These are phyloP conservation scores for Actinia tenebrosa DNA, from an alignment of 64 coral and sea anemone species.

Conservation along the genomic window DNA sequence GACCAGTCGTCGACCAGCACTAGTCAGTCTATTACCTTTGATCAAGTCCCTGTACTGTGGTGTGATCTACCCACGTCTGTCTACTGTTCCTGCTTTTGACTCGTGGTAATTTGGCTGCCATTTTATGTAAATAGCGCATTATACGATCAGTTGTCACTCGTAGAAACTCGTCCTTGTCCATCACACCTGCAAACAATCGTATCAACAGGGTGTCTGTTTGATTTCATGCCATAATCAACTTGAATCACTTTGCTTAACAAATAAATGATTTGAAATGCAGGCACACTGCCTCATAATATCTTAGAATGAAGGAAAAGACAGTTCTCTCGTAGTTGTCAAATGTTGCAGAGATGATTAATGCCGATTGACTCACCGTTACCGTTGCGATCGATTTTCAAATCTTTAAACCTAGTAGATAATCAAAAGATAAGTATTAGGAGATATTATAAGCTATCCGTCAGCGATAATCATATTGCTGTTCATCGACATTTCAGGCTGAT, in stretches of 20 bases:
- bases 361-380: conserved; percentile 61
- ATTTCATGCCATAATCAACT: not conserved
- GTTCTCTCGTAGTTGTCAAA: too few relatives aligned
- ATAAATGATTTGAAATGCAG: too few relatives aligned
- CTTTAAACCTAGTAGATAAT: conserved; percentile 53
- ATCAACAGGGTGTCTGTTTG: not conserved
- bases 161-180: conserved; percentile 73
- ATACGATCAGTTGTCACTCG: conserved; percentile 65
- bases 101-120: conserved; percentile 56
- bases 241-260: too few relatives aligned
- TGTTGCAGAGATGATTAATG: too few relatives aligned
- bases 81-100: conserved; percentile 71
- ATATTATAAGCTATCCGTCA: not conserved
- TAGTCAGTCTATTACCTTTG: conserved; percentile 32
- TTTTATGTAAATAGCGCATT: conserved; percentile 73
- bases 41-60: conserved; percentile 47
- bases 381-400: conserved; percentile 69
- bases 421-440: not conserved
- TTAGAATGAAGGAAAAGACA: too few relatives aligned
- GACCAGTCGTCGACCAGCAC: not conserved
- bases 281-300: too few relatives aligned
- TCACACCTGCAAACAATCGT: conserved; percentile 26
- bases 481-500: not conserved
- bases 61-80: conserved; percentile 82
- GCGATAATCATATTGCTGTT: not conserved